These are phyloP conservation scores for Sylvietta virens DNA, from an alignment of 2,113 vertebrate genomes.

Conservation along the genomic window DNA sequence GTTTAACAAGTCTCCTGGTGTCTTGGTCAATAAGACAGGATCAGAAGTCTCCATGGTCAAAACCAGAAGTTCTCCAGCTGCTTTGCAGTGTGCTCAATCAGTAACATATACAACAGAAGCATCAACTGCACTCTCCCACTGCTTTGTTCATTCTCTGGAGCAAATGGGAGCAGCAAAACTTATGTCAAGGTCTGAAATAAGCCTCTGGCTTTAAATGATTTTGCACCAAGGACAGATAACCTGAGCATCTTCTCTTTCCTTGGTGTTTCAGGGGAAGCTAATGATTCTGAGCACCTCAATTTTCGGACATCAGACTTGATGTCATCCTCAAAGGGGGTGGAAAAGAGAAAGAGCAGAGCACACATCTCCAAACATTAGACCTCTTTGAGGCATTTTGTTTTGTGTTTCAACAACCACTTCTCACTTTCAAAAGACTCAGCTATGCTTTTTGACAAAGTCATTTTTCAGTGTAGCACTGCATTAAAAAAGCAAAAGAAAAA, in stretches of 20 bases:
- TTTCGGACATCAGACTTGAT: neutral
- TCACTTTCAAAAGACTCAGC: neutral
- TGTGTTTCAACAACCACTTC: neutral
- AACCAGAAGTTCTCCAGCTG: neutral
- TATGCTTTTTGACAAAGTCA: neutral
- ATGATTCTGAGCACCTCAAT: neutral
- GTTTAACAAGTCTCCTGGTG: neutral
- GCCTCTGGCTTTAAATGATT: neutral
- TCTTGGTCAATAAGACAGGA: neutral
- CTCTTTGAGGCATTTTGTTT: neutral
- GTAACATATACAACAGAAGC: accelerated
- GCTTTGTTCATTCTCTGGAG: neutral
- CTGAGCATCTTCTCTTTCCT: neutral
- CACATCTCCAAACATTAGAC: neutral
- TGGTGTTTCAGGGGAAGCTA: neutral
- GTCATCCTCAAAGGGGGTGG: neutral
- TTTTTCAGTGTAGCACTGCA: constrained; percentile 44
- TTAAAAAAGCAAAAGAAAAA: constrained; percentile 35
- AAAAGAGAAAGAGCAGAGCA: neutral
- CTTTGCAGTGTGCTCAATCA: neutral
- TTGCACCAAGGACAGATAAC: neutral
- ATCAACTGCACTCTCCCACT: neutral
- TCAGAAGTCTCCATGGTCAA: neutral
- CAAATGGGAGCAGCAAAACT: neutral
- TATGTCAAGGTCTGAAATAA: neutral